Evolutionary conservation across 2,797 vertebrate species (phyloP).

Genomic region (Syndactyla subalaris): DNA sequence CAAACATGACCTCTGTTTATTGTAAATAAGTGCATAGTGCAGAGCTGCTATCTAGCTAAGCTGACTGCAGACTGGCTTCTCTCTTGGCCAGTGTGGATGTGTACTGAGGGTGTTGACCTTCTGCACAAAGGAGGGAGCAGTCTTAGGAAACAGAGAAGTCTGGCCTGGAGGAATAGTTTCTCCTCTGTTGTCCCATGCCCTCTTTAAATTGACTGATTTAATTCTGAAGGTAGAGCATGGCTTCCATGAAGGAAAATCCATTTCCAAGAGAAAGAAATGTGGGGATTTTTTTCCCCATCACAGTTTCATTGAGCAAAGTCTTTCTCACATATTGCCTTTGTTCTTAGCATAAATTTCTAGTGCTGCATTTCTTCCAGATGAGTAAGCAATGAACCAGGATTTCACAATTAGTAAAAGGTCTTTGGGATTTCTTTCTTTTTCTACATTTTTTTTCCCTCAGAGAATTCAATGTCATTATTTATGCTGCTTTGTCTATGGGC

Average conservation of each 20-base stretch:
- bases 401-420: conserved; percentile 30
- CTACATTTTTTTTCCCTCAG: fast-evolving
- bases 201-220: neutral
- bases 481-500: neutral
- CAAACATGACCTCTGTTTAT: neutral
- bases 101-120: neutral
- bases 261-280: neutral
- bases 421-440: neutral
- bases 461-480: conserved; percentile 9
- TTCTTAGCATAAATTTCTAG: conserved; percentile 23
- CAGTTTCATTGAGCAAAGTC: neutral
- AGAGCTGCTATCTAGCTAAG: neutral
- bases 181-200: neutral
- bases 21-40: neutral
- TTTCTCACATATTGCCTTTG: conserved; percentile 21
- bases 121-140: neutral
- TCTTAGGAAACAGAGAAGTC: neutral
- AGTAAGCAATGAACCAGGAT: conserved; percentile 40
- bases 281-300: neutral
- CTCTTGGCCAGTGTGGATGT: neutral
- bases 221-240: neutral
- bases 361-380: conserved; percentile 61
- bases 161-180: neutral
- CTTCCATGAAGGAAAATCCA: neutral
- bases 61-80: neutral